A percentile compares a stretch with the other conserved stretches of the same genome.
Evolutionary conservation across 2,113 vertebrate species (phyloP).

Genomic region (Spermophilus dauricus): DNA sequence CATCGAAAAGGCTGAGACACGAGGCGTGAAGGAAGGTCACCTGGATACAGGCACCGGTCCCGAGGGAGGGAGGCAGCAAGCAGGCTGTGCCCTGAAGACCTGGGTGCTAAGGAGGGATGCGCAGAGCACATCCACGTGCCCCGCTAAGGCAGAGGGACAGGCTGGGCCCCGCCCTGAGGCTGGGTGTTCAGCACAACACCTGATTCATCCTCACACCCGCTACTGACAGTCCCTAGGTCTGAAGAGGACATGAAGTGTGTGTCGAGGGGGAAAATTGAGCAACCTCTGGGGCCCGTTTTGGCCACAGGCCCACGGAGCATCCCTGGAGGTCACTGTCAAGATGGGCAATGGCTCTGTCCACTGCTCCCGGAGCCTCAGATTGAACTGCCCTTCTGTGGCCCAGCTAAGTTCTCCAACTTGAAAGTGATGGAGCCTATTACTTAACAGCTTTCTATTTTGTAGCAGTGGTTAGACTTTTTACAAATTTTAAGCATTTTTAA

Average conservation of each 20-base stretch:
- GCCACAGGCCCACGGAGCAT: too few species aligned
- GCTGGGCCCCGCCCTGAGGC: too few species aligned
- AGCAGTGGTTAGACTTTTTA: not conserved
- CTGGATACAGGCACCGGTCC: not conserved
- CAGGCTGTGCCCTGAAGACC: not conserved
- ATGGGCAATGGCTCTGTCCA: rapidly evolving
- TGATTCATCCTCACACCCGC: not conserved
- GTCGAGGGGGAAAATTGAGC: not conserved
- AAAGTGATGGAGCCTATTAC: not conserved
- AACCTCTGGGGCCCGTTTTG: too few species aligned
- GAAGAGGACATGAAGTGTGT: not conserved
- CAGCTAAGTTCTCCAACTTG: not conserved
- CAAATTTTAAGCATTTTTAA: not conserved
- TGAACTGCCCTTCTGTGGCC: rapidly evolving
- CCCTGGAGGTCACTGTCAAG: too few species aligned
- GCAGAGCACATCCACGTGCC: not conserved
- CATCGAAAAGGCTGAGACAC: too few species aligned
- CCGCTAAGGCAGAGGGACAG: too few species aligned
- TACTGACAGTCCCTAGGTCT: not conserved
- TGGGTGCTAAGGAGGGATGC: not conserved
- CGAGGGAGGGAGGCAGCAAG: not conserved
- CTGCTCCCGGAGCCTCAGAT: rapidly evolving
- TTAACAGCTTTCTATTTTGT: not conserved
- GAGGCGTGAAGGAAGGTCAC: not conserved
- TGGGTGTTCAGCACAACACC: not conserved